Conservation (phyloP, 1,140 invertebrate genomes). For the Zaprionus inermis region DNA sequence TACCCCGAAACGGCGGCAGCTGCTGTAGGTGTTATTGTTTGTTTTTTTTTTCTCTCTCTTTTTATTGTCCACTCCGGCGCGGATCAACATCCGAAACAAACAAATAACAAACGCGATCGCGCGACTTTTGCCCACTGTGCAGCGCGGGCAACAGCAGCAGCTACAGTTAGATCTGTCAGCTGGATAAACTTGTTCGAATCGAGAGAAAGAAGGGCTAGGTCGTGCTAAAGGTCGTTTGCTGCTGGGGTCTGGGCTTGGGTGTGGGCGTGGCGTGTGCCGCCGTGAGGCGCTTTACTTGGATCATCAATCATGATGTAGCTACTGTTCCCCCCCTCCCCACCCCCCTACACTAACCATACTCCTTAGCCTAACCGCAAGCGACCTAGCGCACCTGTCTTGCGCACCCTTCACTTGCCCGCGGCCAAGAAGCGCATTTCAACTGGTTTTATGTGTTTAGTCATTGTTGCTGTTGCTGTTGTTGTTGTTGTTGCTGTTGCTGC, state of each 20-base stretch:
- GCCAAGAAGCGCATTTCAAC: slow-evolving; percentile 32
- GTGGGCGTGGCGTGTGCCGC: slow-evolving; percentile 21
- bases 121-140: slow-evolving; percentile 1
- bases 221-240: slow-evolving; percentile 29
- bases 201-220: not conserved
- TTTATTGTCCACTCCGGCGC: not conserved
- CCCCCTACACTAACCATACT: not conserved
- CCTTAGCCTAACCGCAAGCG: too few species aligned
- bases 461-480: not conserved
- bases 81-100: slow-evolving; percentile 7
- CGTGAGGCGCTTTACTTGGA: not conserved
- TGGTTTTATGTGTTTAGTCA: slow-evolving; percentile 29
- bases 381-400: slow-evolving; percentile 10
- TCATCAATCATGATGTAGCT: slow-evolving; percentile 40
- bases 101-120: not conserved
- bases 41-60: too few species aligned
- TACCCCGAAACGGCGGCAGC: not conserved
- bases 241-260: not conserved
- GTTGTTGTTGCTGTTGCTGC: not conserved
- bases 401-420: slow-evolving; percentile 28
- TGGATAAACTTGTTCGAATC: slow-evolving; percentile 36
- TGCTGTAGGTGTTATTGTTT: not conserved
- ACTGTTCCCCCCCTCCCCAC: not conserved
- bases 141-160: too few species aligned
- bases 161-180: slow-evolving; percentile 9